phyloP scores from a whole-genome alignment of 2,888 invertebrate species.

The Meliscaeva auricollis region DNA sequence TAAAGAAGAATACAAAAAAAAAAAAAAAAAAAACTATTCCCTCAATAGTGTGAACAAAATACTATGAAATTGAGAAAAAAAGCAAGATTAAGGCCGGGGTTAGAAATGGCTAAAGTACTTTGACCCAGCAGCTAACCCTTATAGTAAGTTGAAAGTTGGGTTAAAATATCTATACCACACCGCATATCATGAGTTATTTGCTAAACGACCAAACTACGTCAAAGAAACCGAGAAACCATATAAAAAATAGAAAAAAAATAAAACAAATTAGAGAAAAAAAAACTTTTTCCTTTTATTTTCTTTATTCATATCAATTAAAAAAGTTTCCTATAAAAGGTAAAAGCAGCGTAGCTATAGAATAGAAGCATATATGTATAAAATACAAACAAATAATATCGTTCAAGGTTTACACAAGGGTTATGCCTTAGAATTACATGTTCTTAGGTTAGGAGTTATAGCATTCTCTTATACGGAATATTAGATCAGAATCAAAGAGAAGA shows the following conservation, averaged over 20 bases:
- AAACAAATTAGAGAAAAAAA: slow-evolving; percentile 19
- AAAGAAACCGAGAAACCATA: slow-evolving; percentile 52
- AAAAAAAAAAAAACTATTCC: neutral
- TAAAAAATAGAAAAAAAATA: slow-evolving; percentile 32
- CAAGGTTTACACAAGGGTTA: slow-evolving; percentile 53
- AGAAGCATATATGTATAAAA: neutral
- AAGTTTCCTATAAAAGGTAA: slow-evolving; percentile 20
- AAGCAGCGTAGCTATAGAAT: neutral
- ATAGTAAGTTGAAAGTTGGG: slow-evolving; percentile 4
- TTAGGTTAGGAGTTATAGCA: slow-evolving; percentile 48
- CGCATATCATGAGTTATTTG: slow-evolving; percentile 29
- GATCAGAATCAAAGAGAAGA: slow-evolving; percentile 19
- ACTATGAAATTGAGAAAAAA: neutral
- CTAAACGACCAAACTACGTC: slow-evolving; percentile 15
- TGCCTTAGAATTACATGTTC: slow-evolving; percentile 43
- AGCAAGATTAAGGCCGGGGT: slow-evolving; percentile 62
- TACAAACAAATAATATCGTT: slow-evolving; percentile 23
- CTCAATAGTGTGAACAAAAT: neutral
- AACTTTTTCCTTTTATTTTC: slow-evolving; percentile 7
- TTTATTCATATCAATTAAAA: slow-evolving; percentile 53
- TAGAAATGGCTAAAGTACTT: slow-evolving; percentile 52
- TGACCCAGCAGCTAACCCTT: slow-evolving; percentile 54
- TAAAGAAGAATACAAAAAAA: neutral
- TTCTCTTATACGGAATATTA: neutral
- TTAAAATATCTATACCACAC: slow-evolving; percentile 6